Conservation (phyloP, 2,888 invertebrate genomes). For the Archips xylosteana region DNA sequence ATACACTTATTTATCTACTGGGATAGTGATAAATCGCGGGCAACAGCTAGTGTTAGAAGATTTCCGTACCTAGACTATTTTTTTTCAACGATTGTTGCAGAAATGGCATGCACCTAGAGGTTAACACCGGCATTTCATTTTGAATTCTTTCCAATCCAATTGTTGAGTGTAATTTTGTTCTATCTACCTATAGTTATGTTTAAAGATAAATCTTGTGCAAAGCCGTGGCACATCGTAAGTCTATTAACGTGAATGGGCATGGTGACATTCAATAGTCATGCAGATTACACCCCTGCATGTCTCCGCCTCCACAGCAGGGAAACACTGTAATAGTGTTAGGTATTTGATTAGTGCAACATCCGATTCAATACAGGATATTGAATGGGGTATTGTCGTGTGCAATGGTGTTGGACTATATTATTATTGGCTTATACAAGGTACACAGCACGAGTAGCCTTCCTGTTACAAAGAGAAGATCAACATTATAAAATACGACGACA, state of each 20-base stretch:
- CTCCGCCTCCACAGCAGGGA: constrained; percentile 3
- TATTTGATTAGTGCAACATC: constrained; percentile 30
- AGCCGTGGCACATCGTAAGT: not conserved
- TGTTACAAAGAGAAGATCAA: no score
- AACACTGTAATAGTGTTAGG: constrained; percentile 32
- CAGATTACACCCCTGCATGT: constrained; percentile 56
- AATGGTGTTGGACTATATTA: not conserved
- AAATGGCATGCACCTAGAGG: no score
- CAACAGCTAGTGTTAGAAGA: no score
- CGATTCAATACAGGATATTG: constrained; percentile 25
- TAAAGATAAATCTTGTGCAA: not conserved
- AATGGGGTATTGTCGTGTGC: constrained; percentile 4
- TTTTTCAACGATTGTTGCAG: no score
- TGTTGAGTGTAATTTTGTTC: no score
- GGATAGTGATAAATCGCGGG: no score
- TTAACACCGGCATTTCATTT: no score
- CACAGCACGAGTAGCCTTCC: no score
- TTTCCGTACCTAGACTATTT: no score
- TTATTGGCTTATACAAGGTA: not conserved
- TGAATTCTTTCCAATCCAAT: no score
- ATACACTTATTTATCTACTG: no score
- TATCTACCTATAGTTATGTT: not conserved
- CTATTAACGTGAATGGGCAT: constrained; percentile 18
- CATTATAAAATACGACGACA: no score
- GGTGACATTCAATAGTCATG: constrained; percentile 71